Evolutionary conservation across 2,113 vertebrate genomes (phyloP).

Genomic region (Hirundichthys speculiger): DNA sequence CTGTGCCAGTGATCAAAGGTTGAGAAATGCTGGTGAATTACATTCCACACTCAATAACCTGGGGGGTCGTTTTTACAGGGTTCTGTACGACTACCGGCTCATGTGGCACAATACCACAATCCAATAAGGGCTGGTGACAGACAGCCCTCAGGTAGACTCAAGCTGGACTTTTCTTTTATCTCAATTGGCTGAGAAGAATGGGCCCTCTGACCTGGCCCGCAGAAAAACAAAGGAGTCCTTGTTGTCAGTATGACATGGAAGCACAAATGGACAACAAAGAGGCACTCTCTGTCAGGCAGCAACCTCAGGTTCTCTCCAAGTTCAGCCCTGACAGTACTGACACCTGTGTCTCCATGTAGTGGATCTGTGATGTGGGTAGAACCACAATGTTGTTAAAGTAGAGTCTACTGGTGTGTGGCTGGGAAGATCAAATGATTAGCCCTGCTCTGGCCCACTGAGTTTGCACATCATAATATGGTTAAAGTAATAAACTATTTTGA

Average conservation of each 20-base stretch:
- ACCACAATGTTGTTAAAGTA: neutral
- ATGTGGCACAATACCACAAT: conserved; percentile 18
- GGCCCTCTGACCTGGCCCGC: conserved; percentile 47
- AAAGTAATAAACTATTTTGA: too few species aligned
- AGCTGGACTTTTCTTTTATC: conserved; percentile 45
- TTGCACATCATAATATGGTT: conserved; percentile 1
- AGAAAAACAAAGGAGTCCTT: conserved; percentile 59
- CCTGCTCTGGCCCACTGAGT: conserved; percentile 19
- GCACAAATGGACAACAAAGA: conserved; percentile 49
- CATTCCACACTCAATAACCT: conserved; percentile 5
- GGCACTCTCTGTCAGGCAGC: conserved; percentile 13
- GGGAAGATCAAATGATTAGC: conserved; percentile 32
- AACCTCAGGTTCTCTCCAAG: conserved; percentile 10
- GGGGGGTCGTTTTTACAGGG: neutral
- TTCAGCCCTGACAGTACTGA: conserved; percentile 23
- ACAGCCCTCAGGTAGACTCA: conserved; percentile 11
- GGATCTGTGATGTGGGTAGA: neutral
- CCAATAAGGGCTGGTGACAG: conserved; percentile 52
- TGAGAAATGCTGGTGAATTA: neutral
- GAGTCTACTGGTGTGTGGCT: conserved; percentile 17
- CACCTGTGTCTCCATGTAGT: conserved; percentile 38
- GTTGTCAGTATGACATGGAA: conserved; percentile 39
- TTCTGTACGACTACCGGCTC: neutral
- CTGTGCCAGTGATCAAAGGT: neutral
- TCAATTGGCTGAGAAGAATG: conserved; percentile 50